Evolutionary conservation across 2,113 vertebrate species (phyloP).

Genomic region (Turnix velox): DNA sequence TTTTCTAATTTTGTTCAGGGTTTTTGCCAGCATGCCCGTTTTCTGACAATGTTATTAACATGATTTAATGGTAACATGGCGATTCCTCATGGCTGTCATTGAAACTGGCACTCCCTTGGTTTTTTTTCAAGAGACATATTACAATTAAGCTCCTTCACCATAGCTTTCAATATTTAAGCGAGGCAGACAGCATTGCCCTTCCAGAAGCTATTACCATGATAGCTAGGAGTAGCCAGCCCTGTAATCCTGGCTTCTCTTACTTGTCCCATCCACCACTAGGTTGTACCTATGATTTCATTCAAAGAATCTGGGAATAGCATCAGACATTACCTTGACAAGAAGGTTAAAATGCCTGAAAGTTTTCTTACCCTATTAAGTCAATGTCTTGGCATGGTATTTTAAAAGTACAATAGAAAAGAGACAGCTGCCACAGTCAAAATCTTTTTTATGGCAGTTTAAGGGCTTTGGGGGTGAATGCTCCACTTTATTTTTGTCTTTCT

Average conservation of each 20-base stretch:
- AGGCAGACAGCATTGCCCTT: neutral
- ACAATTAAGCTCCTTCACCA: neutral
- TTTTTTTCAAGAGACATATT: neutral
- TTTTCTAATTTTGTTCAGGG: neutral
- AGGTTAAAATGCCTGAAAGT: neutral
- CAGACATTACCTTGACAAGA: neutral
- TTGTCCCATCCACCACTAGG: neutral
- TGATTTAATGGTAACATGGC: neutral
- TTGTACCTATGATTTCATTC: neutral
- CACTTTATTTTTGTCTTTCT: slow-evolving; percentile 18
- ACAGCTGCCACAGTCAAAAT: neutral
- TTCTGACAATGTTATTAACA: neutral
- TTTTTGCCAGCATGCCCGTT: neutral
- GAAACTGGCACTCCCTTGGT: neutral
- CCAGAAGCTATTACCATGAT: neutral
- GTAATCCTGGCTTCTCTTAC: neutral
- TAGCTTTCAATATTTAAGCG: neutral
- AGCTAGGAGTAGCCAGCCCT: neutral
- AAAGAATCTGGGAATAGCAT: neutral
- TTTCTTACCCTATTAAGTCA: slow-evolving; percentile 32
- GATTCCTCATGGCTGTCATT: neutral
- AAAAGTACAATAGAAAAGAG: neutral
- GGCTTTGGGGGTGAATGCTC: neutral
- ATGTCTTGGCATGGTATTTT: neutral
- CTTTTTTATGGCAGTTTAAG: neutral